Evolutionary conservation across 2,888 invertebrate species (phyloP), one percentile per base, ranked within the genome.

Genomic region (Uloborus plumipes): DNA sequence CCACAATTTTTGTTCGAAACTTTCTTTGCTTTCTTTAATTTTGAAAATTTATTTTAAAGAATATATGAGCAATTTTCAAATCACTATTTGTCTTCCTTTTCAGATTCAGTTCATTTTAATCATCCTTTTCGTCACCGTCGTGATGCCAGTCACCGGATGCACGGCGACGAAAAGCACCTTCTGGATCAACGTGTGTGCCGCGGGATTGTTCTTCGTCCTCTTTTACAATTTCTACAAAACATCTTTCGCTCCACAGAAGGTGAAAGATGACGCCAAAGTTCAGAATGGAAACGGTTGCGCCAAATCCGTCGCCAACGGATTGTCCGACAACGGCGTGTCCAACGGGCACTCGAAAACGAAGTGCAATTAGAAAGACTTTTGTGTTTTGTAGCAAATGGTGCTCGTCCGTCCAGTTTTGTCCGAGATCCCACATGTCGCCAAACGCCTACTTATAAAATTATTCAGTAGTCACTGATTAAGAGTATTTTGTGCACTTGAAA

Each of bases 21-120:
- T n/a, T n/a, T n/a, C n/a, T n/a, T n/a, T n/a, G n/a, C n/a, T n/a
- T n/a, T n/a, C n/a, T n/a, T n/a, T n/a, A n/a, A n/a, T n/a, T n/a
- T n/a, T n/a, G n/a, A n/a, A n/a, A n/a, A n/a, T n/a, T n/a, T n/a
- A n/a, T n/a, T n/a, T n/a, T n/a, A n/a, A n/a, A n/a, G n/a, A n/a
- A n/a, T n/a, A n/a, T n/a, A n/a, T n/a, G n/a, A n/a, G n/a, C n/a
- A n/a, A n/a, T n/a, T n/a, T n/a, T n/a, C n/a, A n/a, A n/a, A 26
- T 3, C 2, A 31, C 58, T 58, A 53, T 9, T 16, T 75, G 3
- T 20, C 14, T 50, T 26, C 26, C 18, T 72, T 80, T 69, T 9
- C 67, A 83, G 83, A 50, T 72, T 26, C 83, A 83, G 53, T 83
- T 83, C 51, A 64, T 83, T 13, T 51, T 83, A 22, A 83, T 83